Conservation (phyloP, 1,140 invertebrate species). For the Papilio polyxenes region DNA sequence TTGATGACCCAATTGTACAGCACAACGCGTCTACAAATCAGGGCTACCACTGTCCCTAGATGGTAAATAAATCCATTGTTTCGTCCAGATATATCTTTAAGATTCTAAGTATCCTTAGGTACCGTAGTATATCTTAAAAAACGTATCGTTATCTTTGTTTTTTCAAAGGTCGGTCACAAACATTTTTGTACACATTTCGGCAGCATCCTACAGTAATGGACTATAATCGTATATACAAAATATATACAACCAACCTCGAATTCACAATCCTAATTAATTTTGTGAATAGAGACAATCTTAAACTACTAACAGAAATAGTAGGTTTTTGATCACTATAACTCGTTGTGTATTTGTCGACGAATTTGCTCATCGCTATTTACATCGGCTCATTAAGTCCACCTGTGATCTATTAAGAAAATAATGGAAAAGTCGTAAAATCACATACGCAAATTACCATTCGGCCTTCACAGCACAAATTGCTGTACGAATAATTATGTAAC, state of each 20-base stretch:
- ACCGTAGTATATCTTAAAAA: no score
- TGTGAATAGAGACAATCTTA: background rate
- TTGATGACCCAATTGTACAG: slow-evolving; percentile 48
- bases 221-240: no score
- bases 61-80: background rate
- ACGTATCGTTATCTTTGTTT: no score
- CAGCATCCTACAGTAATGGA: no score
- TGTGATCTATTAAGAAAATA: background rate
- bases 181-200: no score
- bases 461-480: background rate
- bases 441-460: background rate
- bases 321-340: background rate
- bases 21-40: slow-evolving; percentile 41
- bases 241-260: no score
- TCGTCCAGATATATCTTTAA: background rate
- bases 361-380: background rate
- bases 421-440: slow-evolving; percentile 1
- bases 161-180: no score
- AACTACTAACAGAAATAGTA: background rate
- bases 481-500: background rate
- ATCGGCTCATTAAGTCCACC: background rate
- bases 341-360: background rate
- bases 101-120: no score
- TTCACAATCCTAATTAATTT: no score
- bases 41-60: slow-evolving; percentile 32